phyloP scores from a whole-genome alignment of 2,888 invertebrate species.

The Ophion costatus region DNA sequence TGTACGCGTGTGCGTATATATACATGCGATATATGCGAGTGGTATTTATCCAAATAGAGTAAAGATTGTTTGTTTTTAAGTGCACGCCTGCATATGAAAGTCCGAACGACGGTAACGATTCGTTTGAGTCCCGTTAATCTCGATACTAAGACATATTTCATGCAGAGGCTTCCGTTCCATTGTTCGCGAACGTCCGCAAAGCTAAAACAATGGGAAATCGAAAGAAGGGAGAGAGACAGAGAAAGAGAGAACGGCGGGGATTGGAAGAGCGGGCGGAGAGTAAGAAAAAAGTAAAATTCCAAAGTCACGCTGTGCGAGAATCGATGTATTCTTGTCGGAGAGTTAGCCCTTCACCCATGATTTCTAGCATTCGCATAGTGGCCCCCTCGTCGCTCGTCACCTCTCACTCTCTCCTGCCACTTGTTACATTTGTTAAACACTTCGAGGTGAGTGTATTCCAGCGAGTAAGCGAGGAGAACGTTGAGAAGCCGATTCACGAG shows the following conservation, averaged over 20 bases:
- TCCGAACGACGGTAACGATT: slow-evolving; percentile 6
- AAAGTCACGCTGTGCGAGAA: slow-evolving; percentile 49
- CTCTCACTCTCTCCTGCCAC: slow-evolving; percentile 35
- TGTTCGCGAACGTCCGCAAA: slow-evolving; percentile 28
- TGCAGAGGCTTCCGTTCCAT: slow-evolving; percentile 42
- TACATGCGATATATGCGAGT: too few species aligned
- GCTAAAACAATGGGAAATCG: slow-evolving; percentile 24
- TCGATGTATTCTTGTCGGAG: slow-evolving; percentile 50
- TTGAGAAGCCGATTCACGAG: slow-evolving; percentile 27
- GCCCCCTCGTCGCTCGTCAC: not conserved
- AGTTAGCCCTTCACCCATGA: slow-evolving; percentile 59
- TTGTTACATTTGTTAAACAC: slow-evolving; percentile 64
- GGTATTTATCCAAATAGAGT: not conserved
- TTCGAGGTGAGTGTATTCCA: slow-evolving; percentile 37
- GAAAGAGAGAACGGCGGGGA: not conserved
- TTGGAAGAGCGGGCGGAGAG: not conserved
- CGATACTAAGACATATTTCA: slow-evolving; percentile 18
- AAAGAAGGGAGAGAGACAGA: not conserved
- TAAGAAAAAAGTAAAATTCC: slow-evolving; percentile 39
- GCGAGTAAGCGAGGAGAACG: slow-evolving; percentile 37
- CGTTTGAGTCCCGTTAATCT: slow-evolving; percentile 33
- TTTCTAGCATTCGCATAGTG: slow-evolving; percentile 39
- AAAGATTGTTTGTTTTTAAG: slow-evolving; percentile 35
- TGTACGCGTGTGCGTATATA: too few species aligned
- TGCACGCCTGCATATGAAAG: slow-evolving; percentile 2